A percentile compares a stretch with the other conserved stretches of the same genome.
Evolutionary conservation across 1,140 invertebrate genomes (phyloP).

Genomic region (Pogonomyrmex californicus): DNA sequence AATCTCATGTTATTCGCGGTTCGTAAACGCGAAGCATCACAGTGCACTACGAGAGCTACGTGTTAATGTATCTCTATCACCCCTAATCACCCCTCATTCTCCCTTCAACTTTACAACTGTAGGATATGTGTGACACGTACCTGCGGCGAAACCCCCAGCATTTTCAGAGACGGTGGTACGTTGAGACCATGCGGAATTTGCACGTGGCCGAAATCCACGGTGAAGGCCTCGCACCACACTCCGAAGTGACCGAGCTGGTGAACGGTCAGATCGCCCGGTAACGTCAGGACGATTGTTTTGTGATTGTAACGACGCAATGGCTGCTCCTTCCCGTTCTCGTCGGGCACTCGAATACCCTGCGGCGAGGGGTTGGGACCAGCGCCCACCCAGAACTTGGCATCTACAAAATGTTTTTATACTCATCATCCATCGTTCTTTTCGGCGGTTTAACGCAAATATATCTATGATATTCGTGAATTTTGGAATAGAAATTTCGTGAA

Average conservation of each 20-base stretch:
- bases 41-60: not conserved
- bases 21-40: not conserved
- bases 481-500: not conserved
- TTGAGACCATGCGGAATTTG: constrained; percentile 91
- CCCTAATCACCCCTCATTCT: not conserved
- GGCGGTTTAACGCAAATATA: not conserved
- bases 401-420: constrained; percentile 84
- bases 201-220: constrained; percentile 96
- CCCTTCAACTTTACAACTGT: not conserved
- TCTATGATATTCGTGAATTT: not conserved
- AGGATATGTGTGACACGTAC: constrained; percentile 88
- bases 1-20: not conserved
- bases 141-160: constrained; percentile 97
- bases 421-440: not conserved
- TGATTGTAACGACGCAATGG: constrained; percentile 93
- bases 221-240: constrained; percentile 96
- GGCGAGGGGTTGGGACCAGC: constrained; percentile 92
- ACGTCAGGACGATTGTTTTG: constrained; percentile 95
- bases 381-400: constrained; percentile 97
- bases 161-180: constrained; percentile 96
- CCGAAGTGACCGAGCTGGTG: constrained; percentile 92
- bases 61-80: constrained; percentile 2
- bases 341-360: constrained; percentile 93
- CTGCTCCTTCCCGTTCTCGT: constrained; percentile 95
- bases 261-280: constrained; percentile 90